phyloP scores from a whole-genome alignment of 1,140 invertebrate species.

The Drosophila lacertosa region DNA sequence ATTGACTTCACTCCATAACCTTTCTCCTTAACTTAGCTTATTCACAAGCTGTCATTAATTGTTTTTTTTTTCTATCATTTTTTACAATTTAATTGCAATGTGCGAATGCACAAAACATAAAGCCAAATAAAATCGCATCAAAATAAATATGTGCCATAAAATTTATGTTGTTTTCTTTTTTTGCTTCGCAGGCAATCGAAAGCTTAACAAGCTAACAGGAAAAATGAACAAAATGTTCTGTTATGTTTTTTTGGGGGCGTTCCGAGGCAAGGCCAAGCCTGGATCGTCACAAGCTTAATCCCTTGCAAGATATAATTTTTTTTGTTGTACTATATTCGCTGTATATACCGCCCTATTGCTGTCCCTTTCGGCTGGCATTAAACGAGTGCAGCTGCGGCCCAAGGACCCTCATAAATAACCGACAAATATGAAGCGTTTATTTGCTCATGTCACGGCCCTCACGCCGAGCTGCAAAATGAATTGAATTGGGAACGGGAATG shows the following conservation, averaged over 20 bases:
- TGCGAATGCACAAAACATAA: constrained; percentile 32
- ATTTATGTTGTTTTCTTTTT: constrained; percentile 61
- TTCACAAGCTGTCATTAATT: background rate
- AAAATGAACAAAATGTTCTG: too few relatives aligned
- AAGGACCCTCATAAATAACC: constrained; percentile 83
- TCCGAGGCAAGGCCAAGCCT: constrained; percentile 24
- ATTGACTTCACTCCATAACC: too few relatives aligned
- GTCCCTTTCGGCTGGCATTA: constrained; percentile 27
- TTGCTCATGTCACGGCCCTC: constrained; percentile 79
- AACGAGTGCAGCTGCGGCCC: constrained; percentile 79
- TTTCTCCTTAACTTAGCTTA: background rate
- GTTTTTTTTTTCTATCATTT: too few relatives aligned
- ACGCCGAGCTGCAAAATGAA: constrained; percentile 62
- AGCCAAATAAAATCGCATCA: constrained; percentile 31
- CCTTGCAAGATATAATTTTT: constrained; percentile 73
- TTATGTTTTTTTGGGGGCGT: too few relatives aligned
- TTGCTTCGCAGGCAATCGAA: constrained; percentile 66
- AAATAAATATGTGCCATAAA: constrained; percentile 67
- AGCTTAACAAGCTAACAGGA: constrained; percentile 65
- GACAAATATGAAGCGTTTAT: constrained; percentile 84
- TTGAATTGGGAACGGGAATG: constrained; percentile 52
- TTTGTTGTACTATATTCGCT: constrained; percentile 40
- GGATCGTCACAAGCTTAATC: constrained; percentile 72
- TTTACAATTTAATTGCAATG: constrained; percentile 41
- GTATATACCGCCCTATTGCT: background rate